A percentile compares a stretch with the other conserved stretches of the same genome.
Evolutionary conservation across 1,140 invertebrate genomes (phyloP).

Genomic region (Lycorma delicatula): DNA sequence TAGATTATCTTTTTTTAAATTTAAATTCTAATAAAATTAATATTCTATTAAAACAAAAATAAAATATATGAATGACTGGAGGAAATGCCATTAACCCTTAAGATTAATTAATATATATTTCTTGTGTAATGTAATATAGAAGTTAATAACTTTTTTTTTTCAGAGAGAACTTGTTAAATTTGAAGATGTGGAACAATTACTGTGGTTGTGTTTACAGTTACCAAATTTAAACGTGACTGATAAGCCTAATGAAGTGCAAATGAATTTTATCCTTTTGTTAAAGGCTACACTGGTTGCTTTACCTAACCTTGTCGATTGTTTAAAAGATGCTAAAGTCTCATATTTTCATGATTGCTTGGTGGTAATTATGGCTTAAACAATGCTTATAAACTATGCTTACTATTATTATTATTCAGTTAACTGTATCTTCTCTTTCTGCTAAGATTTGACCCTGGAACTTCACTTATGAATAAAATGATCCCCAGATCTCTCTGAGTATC

Average conservation of each 20-base stretch:
- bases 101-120: too few relatives aligned
- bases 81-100: too few relatives aligned
- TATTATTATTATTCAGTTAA: neutral
- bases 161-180: constrained; percentile 46
- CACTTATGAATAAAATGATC: too few relatives aligned
- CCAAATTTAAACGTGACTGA: constrained; percentile 48
- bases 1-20: too few relatives aligned
- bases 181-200: constrained; percentile 51
- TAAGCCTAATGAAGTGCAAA: constrained; percentile 57
- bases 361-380: constrained; percentile 38
- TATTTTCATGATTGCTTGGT: constrained; percentile 52
- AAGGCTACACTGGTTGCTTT: constrained; percentile 69
- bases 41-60: too few relatives aligned
- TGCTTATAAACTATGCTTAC: too few relatives aligned
- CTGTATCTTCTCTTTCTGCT: neutral
- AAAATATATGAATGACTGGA: too few relatives aligned
- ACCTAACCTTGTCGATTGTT: constrained; percentile 47
- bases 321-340: constrained; percentile 38
- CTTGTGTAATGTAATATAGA: too few relatives aligned
- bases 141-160: constrained; percentile 26
- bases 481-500: too few relatives aligned
- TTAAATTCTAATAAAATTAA: too few relatives aligned
- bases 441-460: too few relatives aligned
- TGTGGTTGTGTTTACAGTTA: constrained; percentile 48
- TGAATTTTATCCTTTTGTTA: constrained; percentile 68